Evolutionary conservation across 2,113 vertebrate genomes (phyloP), one percentile per base, ranked within the genome.

Genomic region (Cryptomyrus ogoouensis): DNA sequence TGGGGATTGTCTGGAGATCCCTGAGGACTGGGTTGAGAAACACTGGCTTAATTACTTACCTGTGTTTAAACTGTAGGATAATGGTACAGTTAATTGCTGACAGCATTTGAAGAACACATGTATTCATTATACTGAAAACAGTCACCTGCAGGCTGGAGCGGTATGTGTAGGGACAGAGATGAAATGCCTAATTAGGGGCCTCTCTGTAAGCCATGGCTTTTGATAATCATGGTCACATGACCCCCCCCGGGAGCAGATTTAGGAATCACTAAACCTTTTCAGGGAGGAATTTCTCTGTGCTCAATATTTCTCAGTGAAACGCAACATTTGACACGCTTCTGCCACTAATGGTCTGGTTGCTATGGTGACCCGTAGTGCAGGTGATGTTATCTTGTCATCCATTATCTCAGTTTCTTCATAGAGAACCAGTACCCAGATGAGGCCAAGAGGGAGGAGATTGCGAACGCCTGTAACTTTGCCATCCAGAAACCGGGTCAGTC

Each of bases 371-470:
- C 2, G 31, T 70, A 6, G 15, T 35, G n/a, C 42, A 7, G 12
- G 31, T 27, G 62, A 88, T 46, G 47, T 83, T 27, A 50, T 80
- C 47, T 9, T 52, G 56, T 9, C 19, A 89, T 56, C 74, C 91
- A 35, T 89, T 93, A 58, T 93, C 86, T 0, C 92, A 97, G 96
- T 90, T 97, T 96, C 94, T 97, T 97, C 93, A 92, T 95, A 88
- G 96, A 97, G 94, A 97, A 96, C 91, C 96, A 97, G 94, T 97
- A 97, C 87, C 96, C 96, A 17, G 96, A 97, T 49, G 96, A 97
- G 89, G 95, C 95, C 0, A 96, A 95, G 93, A 92, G 96, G 12
- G 96, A 97, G 91, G 96, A 97, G 94, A 97, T 97, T 2, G 96
- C 96, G 90, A 96, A 95, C 17, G 94, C 96, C 91, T 97, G 96